These are phyloP conservation scores for Phainopepla nitens DNA, from an alignment of 2,113 vertebrate species.

Conservation along the genomic window DNA sequence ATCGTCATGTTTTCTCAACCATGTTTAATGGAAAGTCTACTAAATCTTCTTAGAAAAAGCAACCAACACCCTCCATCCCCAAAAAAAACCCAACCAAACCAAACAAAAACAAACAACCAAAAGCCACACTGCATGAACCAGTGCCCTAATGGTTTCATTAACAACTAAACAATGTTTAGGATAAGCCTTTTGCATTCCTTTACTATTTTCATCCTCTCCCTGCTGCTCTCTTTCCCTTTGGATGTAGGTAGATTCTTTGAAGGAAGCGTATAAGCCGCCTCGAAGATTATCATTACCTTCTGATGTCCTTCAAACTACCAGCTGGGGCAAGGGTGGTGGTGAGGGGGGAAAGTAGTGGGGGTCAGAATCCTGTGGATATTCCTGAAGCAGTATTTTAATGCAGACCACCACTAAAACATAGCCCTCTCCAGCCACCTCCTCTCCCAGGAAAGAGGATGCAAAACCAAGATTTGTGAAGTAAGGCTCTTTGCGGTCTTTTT, in stretches of 20 bases:
- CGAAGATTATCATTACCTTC: background rate
- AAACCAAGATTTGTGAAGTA: background rate
- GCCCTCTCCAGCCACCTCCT: background rate
- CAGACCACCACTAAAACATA: background rate
- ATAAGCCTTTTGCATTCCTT: background rate
- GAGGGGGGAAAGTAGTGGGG: fast-evolving
- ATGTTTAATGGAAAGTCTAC: background rate
- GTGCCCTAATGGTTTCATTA: background rate
- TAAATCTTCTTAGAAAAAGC: background rate
- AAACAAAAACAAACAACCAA: background rate
- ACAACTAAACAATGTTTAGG: background rate
- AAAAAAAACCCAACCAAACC: fast-evolving
- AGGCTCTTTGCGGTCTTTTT: background rate
- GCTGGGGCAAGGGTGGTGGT: fast-evolving
- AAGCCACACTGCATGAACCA: background rate
- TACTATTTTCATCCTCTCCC: background rate
- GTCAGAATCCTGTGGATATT: background rate
- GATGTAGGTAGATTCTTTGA: background rate
- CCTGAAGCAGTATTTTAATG: background rate
- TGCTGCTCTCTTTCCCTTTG: background rate
- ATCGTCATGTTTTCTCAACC: background rate
- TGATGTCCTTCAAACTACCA: background rate
- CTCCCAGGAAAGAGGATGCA: background rate
- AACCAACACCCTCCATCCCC: background rate
- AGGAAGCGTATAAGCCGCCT: background rate